Evolutionary conservation across 2,888 invertebrate species (phyloP), one percentile per base, ranked within the genome.

Genomic region (Drosophila limbata): DNA sequence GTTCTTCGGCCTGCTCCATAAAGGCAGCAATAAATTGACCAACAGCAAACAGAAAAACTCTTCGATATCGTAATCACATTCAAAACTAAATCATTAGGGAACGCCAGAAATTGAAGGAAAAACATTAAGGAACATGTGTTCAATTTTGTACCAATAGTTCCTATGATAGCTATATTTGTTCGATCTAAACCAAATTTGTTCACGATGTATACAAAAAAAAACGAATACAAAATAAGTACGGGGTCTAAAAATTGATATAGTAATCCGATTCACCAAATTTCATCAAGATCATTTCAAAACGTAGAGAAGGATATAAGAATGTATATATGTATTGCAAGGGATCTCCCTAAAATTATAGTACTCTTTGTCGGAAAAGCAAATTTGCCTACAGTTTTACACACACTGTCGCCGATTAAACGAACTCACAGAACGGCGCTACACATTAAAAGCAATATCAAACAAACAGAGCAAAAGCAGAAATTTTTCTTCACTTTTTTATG

Each of bases 11-110:
- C 17, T 11, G 56, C 35, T n/a, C 11, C 17, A 35, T 33, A 45
- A 21, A 35, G 47, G 35, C 48, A 42, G 28, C 44, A 53, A 59
- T 68, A 68, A 72, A 60, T 68, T 40, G 52, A 67, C 59, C 74
- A 59, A 28, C 44, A n/a, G 19, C 44, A 44, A 19, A 44, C 8
- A 19, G 17, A 33, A 0, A 13, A 31, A 17, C 6, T 17, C 31
- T 48, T 31, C 17, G 13, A 44, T n/a, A 44, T 44, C 25, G 6
- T 44, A 25, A 21, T 44, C 8, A 44, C 25, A 21, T 44, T 44
- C 5, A 21, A 21, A 44, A 21, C 13, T 39, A 13, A 15, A 25
- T 28, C 19, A 11, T 39, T 55, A 35, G 44, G 35, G 10, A 44
- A 25, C 25, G 21, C 10, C 8, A 37, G 19, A 37, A n/a, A 21